Evolutionary conservation across 1,140 invertebrate species (phyloP).

Genomic region (Archivesica marissinica): DNA sequence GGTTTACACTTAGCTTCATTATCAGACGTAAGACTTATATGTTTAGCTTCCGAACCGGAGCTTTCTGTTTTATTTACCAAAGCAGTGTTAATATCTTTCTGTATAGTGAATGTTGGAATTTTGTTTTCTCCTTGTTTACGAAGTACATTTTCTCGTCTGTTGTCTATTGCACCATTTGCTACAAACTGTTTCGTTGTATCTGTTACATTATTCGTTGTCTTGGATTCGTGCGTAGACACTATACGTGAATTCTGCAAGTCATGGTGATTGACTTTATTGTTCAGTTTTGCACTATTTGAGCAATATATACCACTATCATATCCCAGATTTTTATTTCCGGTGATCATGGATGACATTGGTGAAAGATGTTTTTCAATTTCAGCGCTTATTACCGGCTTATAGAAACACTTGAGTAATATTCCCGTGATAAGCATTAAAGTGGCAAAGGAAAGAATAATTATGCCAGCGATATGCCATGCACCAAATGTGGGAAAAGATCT

Average conservation of each 20-base stretch:
- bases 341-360: constrained; percentile 37
- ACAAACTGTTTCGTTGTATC: background rate
- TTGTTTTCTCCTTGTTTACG: no score
- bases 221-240: constrained; percentile 51
- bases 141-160: no score
- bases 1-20: background rate
- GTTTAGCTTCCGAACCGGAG: background rate
- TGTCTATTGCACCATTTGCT: background rate
- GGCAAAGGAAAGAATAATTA: constrained; percentile 36
- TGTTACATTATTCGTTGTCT: constrained; percentile 2
- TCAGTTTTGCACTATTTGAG: background rate
- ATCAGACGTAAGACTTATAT: background rate
- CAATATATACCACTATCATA: constrained; percentile 26
- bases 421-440: constrained; percentile 36
- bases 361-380: constrained; percentile 56
- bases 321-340: constrained; percentile 55
- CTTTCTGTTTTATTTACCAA: no score
- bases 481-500: constrained; percentile 41
- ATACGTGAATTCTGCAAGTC: background rate
- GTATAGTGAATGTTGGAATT: no score
- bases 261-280: constrained; percentile 42
- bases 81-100: no score
- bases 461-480: constrained; percentile 53
- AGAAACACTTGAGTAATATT: constrained; percentile 54
- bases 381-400: constrained; percentile 47